Evolutionary conservation across 2,888 invertebrate genomes (phyloP), one percentile per base, ranked within the genome.

Genomic region (Phragmatobia fuliginosa): DNA sequence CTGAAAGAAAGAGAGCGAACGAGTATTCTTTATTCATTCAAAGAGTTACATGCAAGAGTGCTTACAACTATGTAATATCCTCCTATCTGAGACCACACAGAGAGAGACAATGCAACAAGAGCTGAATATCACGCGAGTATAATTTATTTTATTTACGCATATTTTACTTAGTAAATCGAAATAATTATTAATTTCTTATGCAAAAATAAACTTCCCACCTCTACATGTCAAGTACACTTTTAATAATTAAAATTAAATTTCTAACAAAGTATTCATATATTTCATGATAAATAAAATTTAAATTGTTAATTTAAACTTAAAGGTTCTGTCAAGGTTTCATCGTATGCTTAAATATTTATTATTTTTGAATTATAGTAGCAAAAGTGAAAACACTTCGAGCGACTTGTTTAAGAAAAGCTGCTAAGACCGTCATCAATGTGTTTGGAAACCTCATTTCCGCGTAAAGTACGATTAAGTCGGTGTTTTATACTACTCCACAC

Each of bases 331-430:
- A 25, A 25, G 11, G 3, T 31, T 62, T 11, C 45, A 31, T 52
- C 7, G 7, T 41, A 28, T 18, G 25, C 32, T n/a, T 16, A 25
- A 33, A 32, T 32, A n/a, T 49, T 49, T 49, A 49, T n/a, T 25
- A 41, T 31, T 38, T 14, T 38, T 41, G 21, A 67, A 70, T 76
- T 74, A 76, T 76, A 76, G 28, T 4, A 69, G 74, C 67, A 74
- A 80, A 79, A 79, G 79, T 78, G 76, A 67, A 71, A 79, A 80
- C 72, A 73, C 66, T 79, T 56, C 33, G 66, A 76, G 78, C 76
- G 65, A 74, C 65, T 76, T 66, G 60, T 76, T 74, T 68, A 52
- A 76, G 80, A 71, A 74, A 79, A 79, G 67, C 72, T 66, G 66
- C 31, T 63, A 56, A 71, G 60, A 41, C 67, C 38, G 62, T 58